Conservation (phyloP, 2,888 invertebrate species). For the Cosmopolites sordidus region DNA sequence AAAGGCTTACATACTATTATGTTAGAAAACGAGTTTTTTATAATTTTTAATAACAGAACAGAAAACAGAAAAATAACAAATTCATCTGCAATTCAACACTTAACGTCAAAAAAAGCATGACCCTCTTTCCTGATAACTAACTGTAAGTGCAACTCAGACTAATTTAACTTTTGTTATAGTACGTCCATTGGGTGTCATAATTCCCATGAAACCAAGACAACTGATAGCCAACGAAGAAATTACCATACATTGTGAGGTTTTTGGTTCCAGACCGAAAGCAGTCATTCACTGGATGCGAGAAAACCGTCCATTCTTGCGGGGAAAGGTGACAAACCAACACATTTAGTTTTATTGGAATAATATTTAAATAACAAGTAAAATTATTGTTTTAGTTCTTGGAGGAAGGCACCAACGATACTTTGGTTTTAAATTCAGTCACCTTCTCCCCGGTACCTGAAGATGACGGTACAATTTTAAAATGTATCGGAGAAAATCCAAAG, state of each 20-base stretch:
- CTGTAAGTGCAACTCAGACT: too few relatives aligned
- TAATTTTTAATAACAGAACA: too few relatives aligned
- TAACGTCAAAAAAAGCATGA: too few relatives aligned
- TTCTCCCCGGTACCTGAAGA: conserved; percentile 82
- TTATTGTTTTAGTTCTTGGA: conserved; percentile 51
- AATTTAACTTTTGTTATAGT: conserved; percentile 66
- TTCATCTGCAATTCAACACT: too few relatives aligned
- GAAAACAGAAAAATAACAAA: too few relatives aligned
- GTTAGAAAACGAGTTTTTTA: too few relatives aligned
- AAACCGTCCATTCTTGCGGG: conserved; percentile 69
- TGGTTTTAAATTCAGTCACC: conserved; percentile 68
- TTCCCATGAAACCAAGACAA: conserved; percentile 70
- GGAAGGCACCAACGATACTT: conserved; percentile 61
- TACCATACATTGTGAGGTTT: conserved; percentile 74
- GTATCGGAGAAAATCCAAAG: conserved; percentile 79
- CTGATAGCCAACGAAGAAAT: conserved; percentile 77
- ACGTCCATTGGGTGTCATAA: conserved; percentile 72
- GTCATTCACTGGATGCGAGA: conserved; percentile 82
- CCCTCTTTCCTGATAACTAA: too few relatives aligned
- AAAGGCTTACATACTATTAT: too few relatives aligned
- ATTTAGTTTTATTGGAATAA: neutral
- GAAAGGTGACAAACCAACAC: conserved; percentile 56
- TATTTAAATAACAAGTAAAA: neutral
- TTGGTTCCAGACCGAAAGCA: conserved; percentile 83
- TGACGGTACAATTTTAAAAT: conserved; percentile 77